Percentiles rank a stretch among this genome's conserved stretches.
Conservation (phyloP, 2,797 vertebrate species). For the Pampus argenteus region DNA sequence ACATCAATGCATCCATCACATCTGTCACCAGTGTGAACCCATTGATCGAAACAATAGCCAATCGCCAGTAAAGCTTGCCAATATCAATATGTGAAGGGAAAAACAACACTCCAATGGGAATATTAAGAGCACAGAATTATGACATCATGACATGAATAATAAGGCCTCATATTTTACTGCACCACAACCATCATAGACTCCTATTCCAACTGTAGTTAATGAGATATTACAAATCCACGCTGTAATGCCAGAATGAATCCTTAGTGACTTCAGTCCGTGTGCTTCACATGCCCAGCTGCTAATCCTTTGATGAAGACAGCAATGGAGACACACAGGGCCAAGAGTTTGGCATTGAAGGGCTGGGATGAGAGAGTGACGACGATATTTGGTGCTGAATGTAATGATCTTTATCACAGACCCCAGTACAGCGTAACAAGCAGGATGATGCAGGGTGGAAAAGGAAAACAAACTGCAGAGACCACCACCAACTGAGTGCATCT, state of each 20-base stretch:
- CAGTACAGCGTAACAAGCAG: constrained; percentile 26
- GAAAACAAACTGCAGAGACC: constrained; percentile 20
- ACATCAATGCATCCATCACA: background rate
- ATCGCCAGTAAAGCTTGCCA: background rate
- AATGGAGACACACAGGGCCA: background rate
- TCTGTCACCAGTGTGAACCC: constrained; percentile 1
- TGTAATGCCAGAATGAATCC: constrained; percentile 7
- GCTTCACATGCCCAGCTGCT: constrained; percentile 35
- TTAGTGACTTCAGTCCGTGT: constrained; percentile 13
- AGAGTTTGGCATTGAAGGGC: constrained; percentile 1
- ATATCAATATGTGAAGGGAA: background rate
- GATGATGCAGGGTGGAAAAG: constrained; percentile 4
- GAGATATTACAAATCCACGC: constrained; percentile 32
- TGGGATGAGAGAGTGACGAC: constrained; percentile 12
- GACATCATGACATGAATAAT: constrained; percentile 2
- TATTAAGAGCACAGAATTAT: background rate
- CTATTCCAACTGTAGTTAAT: constrained; percentile 15
- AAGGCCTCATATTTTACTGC: constrained; percentile 12
- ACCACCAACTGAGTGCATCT: constrained; percentile 17
- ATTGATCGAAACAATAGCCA: background rate
- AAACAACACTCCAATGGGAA: background rate
- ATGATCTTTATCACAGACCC: constrained; percentile 19
- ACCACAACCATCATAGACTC: background rate
- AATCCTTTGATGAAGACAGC: constrained; percentile 30
- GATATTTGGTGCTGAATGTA: constrained; percentile 13